Percentiles rank a stretch among this genome's conserved stretches.
Evolutionary conservation across 2,797 vertebrate species (phyloP).

Genomic region (Erethizon dorsatum): DNA sequence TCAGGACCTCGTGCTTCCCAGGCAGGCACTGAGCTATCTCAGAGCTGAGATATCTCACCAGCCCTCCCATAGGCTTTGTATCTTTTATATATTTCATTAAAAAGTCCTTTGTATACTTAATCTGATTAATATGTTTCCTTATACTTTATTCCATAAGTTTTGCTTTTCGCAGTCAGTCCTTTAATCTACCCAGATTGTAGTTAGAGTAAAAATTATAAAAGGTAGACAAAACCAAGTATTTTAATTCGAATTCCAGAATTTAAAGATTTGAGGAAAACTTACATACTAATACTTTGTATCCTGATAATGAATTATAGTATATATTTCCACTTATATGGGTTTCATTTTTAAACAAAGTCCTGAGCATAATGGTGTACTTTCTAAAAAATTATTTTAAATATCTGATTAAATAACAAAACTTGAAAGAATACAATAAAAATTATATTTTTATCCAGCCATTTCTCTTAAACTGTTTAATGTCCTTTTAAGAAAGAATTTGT

Average conservation of each 20-base stretch:
- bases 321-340: not conserved
- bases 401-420: not conserved
- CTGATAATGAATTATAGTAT: not conserved
- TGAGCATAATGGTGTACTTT: not conserved
- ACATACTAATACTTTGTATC: not conserved
- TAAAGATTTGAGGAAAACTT: not conserved
- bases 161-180: not conserved
- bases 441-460: conserved; percentile 34
- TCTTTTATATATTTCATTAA: conserved; percentile 9
- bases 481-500: no score
- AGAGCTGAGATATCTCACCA: no score
- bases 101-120: not conserved
- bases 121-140: not conserved
- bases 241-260: conserved; percentile 44
- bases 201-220: conserved; percentile 1
- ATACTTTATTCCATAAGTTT: not conserved
- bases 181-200: not conserved
- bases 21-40: no score
- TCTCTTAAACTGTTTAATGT: not conserved
- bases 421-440: not conserved
- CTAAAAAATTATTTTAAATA: not conserved
- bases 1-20: no score
- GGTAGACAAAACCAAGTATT: not conserved
- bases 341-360: not conserved
- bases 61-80: not conserved